Conservation (phyloP, 2,797 vertebrate species). For the Luscinia luscinia region DNA sequence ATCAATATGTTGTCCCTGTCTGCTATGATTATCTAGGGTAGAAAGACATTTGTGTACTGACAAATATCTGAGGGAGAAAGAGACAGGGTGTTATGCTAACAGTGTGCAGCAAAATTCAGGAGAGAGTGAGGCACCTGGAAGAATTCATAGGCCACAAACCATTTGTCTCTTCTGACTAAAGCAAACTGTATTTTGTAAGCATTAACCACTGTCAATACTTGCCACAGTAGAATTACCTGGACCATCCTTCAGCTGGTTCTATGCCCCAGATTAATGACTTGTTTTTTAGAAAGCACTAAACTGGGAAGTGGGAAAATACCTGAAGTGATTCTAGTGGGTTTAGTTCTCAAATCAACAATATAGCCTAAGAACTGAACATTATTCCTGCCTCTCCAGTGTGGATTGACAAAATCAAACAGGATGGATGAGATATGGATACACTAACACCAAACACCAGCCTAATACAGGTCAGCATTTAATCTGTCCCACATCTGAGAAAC, state of each 20-base stretch:
- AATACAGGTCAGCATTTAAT: neutral
- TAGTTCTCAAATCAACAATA: neutral
- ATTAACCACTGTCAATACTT: constrained; percentile 47
- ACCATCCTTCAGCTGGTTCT: neutral
- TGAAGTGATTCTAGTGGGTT: neutral
- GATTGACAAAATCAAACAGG: neutral
- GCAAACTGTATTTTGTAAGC: constrained; percentile 32
- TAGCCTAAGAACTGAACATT: neutral
- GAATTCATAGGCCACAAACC: constrained; percentile 39
- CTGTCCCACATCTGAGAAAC: neutral
- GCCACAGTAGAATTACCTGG: neutral
- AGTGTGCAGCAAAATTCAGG: constrained; percentile 9
- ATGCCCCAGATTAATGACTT: neutral
- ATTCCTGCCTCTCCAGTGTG: neutral
- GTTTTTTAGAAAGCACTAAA: neutral
- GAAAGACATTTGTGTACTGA: constrained; percentile 69
- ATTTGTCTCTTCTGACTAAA: constrained; percentile 61
- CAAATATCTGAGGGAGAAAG: constrained; percentile 51
- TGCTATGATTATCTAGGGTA: constrained; percentile 66
- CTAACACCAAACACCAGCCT: neutral
- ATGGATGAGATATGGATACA: too few species aligned
- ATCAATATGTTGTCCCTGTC: constrained; percentile 75
- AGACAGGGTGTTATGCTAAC: constrained; percentile 45
- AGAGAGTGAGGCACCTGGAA: neutral
- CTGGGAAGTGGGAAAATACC: neutral